Percentiles rank a stretch among this genome's conserved stretches.
Conservation (phyloP, 1,140 invertebrate species). For the Brevipalpus yothersi region DNA sequence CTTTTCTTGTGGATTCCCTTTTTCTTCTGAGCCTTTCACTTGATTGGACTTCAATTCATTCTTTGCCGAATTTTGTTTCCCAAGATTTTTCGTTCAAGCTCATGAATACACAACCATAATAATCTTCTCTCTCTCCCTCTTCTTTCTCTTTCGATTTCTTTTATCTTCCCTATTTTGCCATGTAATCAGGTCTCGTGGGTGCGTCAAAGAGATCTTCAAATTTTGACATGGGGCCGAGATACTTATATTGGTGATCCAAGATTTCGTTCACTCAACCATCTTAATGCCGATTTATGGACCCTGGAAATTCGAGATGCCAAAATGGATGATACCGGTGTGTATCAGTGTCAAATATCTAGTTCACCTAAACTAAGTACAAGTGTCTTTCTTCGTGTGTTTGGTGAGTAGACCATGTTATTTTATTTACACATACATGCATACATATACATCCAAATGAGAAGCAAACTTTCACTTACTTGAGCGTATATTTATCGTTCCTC, state of each 20-base stretch:
- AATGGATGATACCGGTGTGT: constrained; percentile 57
- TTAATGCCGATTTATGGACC: constrained; percentile 64
- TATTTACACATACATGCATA: not conserved
- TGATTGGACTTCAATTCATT: too few relatives aligned
- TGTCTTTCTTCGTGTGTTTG: not conserved
- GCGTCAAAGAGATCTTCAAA: constrained; percentile 60
- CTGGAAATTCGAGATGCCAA: constrained; percentile 75
- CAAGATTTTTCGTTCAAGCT: too few relatives aligned
- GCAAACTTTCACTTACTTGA: too few relatives aligned
- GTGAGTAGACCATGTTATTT: not conserved
- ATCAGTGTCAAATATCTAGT: constrained; percentile 73
- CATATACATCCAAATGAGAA: too few relatives aligned
- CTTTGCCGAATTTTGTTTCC: too few relatives aligned
- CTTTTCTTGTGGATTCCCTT: too few relatives aligned
- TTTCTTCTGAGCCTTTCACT: too few relatives aligned
- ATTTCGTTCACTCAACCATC: constrained; percentile 56
- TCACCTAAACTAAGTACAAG: not conserved
- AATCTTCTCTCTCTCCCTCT: not conserved
- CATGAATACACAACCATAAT: too few relatives aligned
- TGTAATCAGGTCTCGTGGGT: constrained; percentile 61
- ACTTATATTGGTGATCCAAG: constrained; percentile 72
- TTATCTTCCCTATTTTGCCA: too few relatives aligned
- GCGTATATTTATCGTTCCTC: too few relatives aligned
- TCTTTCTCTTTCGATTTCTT: not conserved
- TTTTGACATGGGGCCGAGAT: constrained; percentile 58